These are phyloP conservation scores for Dipodomys stephensi DNA, from an alignment of 2,113 vertebrate genomes.

Conservation along the genomic window DNA sequence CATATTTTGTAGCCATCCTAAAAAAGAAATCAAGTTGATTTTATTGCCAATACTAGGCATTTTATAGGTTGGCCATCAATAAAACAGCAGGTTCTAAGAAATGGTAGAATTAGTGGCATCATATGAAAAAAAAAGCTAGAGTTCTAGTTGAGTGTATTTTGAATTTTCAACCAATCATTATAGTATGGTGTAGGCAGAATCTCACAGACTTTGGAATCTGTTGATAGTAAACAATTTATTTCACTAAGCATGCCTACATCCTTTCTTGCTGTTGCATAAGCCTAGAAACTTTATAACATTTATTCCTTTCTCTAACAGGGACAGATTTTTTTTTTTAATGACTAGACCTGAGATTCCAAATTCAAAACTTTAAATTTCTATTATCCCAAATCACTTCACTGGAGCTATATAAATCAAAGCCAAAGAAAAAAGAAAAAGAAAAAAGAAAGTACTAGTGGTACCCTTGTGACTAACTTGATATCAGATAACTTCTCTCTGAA, in stretches of 20 bases:
- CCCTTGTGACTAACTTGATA: conserved; percentile 8
- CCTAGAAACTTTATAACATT: conserved; percentile 81
- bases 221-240: not conserved
- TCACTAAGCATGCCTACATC: conserved; percentile 65
- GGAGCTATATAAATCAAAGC: conserved; percentile 37
- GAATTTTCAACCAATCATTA: too few species aligned
- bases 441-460: not conserved
- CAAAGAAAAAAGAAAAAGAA: not conserved
- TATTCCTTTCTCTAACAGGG: conserved; percentile 57
- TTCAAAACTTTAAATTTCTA: conserved; percentile 37
- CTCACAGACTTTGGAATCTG: not conserved
- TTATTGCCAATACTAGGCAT: not conserved
- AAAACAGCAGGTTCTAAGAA: not conserved
- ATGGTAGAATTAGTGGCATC: not conserved
- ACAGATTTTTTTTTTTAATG: conserved; percentile 63
- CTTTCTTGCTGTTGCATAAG: conserved; percentile 84
- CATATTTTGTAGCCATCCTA: conserved; percentile 22
- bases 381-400: conserved; percentile 39
- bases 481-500: conserved; percentile 41
- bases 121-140: not conserved
- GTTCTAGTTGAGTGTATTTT: not conserved
- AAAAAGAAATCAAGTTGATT: conserved; percentile 7
- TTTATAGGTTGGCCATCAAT: not conserved
- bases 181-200: too few species aligned
- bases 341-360: conserved; percentile 55